Percentiles rank a stretch among this genome's conserved stretches.
These are phyloP conservation scores for Phyllotreta cruciferae DNA, from an alignment of 2,888 invertebrate species.

Conservation along the genomic window DNA sequence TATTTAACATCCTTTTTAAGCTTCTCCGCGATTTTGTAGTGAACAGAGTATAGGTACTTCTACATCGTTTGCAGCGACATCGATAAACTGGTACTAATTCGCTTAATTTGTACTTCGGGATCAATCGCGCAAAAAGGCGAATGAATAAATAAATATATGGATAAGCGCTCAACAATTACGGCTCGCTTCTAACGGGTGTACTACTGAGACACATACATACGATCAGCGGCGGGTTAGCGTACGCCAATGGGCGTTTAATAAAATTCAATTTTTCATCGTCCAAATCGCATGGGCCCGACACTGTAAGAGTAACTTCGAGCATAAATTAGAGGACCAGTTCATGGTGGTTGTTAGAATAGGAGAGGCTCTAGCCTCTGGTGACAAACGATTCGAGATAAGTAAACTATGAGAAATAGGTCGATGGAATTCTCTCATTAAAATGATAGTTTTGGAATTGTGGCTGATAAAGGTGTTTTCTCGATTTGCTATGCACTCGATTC, in stretches of 20 bases:
- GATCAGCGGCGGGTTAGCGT: conserved; percentile 3
- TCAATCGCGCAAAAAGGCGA: conserved; percentile 22
- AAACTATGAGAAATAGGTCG: conserved; percentile 27
- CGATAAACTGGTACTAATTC: conserved; percentile 12
- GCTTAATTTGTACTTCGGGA: conserved; percentile 20
- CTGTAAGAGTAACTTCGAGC: no score
- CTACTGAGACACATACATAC: conserved; percentile 35
- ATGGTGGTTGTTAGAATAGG: no score
- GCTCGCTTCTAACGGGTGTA: conserved; percentile 38
- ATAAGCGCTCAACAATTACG: conserved; percentile 35
- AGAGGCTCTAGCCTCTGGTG: conserved; percentile 27
- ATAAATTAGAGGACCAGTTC: no score
- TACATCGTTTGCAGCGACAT: not conserved
- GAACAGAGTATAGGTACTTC: no score
- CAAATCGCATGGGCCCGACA: no score
- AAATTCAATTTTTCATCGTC: no score
- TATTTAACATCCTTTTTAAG: no score
- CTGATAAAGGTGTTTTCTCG: conserved; percentile 21
- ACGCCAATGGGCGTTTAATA: no score
- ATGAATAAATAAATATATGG: conserved; percentile 38
- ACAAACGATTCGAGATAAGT: conserved; percentile 32
- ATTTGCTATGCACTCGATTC: conserved; percentile 20
- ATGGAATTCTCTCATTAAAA: conserved; percentile 21
- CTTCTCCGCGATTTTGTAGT: no score
- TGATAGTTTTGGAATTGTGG: conserved; percentile 20